Conservation (phyloP, 2,113 vertebrate genomes). For the Podocnemis expansa region DNA sequence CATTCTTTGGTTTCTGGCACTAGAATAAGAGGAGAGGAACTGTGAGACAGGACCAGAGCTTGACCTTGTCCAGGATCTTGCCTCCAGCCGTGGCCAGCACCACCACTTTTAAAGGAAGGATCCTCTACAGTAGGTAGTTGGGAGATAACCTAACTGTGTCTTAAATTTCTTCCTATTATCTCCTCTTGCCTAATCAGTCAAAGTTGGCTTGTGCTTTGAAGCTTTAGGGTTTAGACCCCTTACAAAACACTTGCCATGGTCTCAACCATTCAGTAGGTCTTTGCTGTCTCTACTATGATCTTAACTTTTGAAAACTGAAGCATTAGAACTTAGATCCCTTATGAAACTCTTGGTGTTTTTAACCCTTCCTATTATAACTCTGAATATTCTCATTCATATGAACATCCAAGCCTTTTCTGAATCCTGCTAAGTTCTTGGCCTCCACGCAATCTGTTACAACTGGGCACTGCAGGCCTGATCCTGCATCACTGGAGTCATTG, state of each 20-base stretch:
- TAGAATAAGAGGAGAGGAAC: too few species aligned
- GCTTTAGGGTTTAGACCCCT: background rate
- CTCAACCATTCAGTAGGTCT: too few species aligned
- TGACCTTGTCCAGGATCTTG: too few species aligned
- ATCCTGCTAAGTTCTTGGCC: background rate
- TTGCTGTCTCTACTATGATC: too few species aligned
- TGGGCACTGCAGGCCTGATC: background rate
- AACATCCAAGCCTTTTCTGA: background rate
- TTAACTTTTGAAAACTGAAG: background rate
- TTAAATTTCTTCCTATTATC: too few species aligned
- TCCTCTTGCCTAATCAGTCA: background rate
- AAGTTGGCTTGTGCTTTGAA: background rate
- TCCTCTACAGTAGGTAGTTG: too few species aligned
- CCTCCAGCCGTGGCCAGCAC: too few species aligned
- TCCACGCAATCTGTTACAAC: background rate
- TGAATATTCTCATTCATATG: background rate
- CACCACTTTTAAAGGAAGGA: too few species aligned
- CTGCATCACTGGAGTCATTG: background rate
- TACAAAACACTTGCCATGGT: background rate
- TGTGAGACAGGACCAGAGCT: too few species aligned
- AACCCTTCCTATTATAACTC: background rate
- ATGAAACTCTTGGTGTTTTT: background rate
- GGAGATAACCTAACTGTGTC: too few species aligned
- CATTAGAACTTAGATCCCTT: background rate
- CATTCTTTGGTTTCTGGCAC: too few species aligned